These are phyloP conservation scores for Drosophila triauraria DNA, from an alignment of 1,140 invertebrate genomes.

Conservation along the genomic window DNA sequence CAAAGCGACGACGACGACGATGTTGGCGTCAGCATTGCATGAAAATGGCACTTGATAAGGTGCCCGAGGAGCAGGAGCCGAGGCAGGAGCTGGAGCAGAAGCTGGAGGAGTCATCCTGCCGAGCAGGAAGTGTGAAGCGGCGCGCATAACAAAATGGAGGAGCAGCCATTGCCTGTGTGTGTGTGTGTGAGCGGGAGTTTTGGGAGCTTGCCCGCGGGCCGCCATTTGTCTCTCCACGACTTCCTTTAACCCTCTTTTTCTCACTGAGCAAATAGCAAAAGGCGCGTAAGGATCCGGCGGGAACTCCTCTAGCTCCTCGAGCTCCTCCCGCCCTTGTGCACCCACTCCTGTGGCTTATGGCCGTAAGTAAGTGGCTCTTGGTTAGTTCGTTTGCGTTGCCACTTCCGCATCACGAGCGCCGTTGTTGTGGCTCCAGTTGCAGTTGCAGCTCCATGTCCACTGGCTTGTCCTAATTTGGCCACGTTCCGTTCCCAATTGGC, in stretches of 20 bases:
- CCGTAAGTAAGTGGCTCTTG: conserved; percentile 82
- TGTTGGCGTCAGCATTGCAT: conserved; percentile 65
- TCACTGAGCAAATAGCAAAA: conserved; percentile 79
- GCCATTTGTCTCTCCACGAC: conserved; percentile 56
- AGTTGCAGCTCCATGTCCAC: conserved; percentile 42
- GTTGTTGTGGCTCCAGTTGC: conserved; percentile 28
- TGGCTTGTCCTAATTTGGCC: conserved; percentile 68
- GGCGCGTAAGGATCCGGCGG: conserved; percentile 64
- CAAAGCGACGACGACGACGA: conserved; percentile 58
- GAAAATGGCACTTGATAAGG: conserved; percentile 82
- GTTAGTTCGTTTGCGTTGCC: conserved; percentile 78
- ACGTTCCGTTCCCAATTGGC: conserved; percentile 72
- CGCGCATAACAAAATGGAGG: conserved; percentile 56
- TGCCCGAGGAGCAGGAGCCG: conserved; percentile 27
- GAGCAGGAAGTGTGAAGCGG: conserved; percentile 80
- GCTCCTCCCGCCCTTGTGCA: conserved; percentile 2
- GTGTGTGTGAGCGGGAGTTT: conserved; percentile 26
- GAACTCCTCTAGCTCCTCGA: conserved; percentile 1
- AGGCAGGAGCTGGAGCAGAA: not conserved
- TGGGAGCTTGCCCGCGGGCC: conserved; percentile 55
- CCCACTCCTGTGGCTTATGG: conserved; percentile 67
- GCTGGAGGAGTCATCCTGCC: conserved; percentile 57
- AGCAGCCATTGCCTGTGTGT: conserved; percentile 26
- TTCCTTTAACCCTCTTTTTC: conserved; percentile 52
- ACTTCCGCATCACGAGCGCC: conserved; percentile 66